Conservation (phyloP, 2,113 vertebrate species). For the Chamaea fasciata region DNA sequence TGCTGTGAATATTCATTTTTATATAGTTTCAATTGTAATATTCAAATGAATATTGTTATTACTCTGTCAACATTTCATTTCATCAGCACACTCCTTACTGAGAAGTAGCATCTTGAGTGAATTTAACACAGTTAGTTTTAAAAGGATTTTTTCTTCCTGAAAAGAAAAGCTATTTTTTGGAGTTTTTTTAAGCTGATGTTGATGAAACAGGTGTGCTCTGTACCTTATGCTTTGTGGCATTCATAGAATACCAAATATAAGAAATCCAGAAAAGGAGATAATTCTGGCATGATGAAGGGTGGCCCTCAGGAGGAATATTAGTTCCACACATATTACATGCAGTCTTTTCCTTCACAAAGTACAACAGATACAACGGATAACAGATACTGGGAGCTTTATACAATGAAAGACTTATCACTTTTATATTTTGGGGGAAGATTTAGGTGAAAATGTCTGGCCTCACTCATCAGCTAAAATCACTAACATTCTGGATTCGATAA, state of each 20-base stretch:
- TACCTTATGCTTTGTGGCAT: not conserved
- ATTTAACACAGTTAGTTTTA: not conserved
- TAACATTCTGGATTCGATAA: not conserved
- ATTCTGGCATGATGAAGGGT: not conserved
- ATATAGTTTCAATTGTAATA: not conserved
- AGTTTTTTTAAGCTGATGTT: not conserved
- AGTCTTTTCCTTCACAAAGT: not conserved
- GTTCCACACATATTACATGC: not conserved
- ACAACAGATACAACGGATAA: not conserved
- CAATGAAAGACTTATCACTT: not conserved
- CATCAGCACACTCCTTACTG: not conserved
- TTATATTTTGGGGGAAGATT: not conserved
- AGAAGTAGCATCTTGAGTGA: not conserved
- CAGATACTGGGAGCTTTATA: not conserved
- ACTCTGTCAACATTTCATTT: not conserved
- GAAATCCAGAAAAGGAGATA: not conserved
- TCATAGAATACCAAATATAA: not conserved
- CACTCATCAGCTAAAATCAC: not conserved
- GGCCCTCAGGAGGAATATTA: not conserved
- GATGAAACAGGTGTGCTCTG: not conserved
- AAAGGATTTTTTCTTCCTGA: not conserved
- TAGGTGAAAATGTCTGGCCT: not conserved
- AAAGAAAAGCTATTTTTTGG: not conserved
- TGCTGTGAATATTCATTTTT: not conserved
- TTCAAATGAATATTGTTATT: not conserved